Conservation (phyloP, 2,113 vertebrate genomes). For the Hippolais icterina region DNA sequence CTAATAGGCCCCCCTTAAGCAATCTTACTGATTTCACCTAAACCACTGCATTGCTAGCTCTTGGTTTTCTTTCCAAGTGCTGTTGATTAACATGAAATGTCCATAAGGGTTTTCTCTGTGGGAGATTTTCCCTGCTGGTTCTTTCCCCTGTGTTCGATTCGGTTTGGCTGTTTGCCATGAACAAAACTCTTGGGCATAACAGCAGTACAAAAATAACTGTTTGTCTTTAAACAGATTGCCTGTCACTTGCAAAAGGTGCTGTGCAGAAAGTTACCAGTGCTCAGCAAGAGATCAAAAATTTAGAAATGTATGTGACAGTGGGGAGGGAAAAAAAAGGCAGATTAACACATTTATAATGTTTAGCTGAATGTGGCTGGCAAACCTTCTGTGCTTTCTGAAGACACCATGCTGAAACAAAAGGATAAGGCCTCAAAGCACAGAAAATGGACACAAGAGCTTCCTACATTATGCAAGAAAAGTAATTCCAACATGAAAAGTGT, state of each 20-base stretch:
- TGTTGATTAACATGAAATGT: background rate
- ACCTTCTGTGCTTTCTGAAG: background rate
- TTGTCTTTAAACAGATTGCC: background rate
- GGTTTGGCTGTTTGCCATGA: background rate
- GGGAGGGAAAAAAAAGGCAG: background rate
- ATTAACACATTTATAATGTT: background rate
- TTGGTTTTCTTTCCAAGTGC: background rate
- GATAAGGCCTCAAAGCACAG: background rate
- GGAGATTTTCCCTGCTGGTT: background rate
- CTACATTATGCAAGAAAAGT: background rate
- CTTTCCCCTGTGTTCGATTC: background rate
- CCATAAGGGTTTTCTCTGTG: background rate
- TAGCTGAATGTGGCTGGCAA: background rate
- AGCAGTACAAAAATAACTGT: background rate
- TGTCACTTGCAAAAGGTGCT: background rate
- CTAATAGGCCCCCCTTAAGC: background rate
- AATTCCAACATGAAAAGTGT: background rate
- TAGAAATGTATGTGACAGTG: background rate
- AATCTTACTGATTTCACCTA: background rate
- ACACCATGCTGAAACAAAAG: background rate
- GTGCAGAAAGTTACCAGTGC: background rate
- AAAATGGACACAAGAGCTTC: background rate
- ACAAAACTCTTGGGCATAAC: background rate
- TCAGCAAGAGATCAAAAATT: background rate
- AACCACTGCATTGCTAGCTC: background rate